Conservation (phyloP, 2,888 invertebrate species). For the Drosophila barbarae region DNA sequence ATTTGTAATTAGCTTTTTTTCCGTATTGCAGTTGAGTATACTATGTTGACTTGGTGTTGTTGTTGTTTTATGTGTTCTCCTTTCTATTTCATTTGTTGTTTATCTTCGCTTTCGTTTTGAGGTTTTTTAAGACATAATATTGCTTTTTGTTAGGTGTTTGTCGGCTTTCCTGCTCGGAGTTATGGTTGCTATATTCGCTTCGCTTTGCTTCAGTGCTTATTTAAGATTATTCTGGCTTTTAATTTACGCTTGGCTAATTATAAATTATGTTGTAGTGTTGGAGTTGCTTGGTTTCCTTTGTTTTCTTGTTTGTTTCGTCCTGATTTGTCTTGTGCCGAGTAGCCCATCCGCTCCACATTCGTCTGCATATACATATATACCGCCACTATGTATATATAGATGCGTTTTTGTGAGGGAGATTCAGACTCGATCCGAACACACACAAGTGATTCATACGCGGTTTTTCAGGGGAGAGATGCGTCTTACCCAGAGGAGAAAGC, state of each 20-base stretch:
- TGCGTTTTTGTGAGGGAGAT: background rate
- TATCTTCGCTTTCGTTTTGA: conserved; percentile 24
- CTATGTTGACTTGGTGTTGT: conserved; percentile 64
- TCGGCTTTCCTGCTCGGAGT: conserved; percentile 1
- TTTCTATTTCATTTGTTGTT: conserved; percentile 32
- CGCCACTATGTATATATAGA: conserved; percentile 4
- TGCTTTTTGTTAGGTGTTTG: conserved; percentile 56
- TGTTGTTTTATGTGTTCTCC: conserved; percentile 14
- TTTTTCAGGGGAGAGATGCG: conserved; percentile 9
- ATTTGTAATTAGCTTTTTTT: conserved; percentile 50
- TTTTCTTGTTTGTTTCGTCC: conserved; percentile 15
- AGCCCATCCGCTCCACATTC: conserved; percentile 2
- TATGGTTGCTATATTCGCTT: conserved; percentile 15
- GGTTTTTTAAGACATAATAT: conserved; percentile 44
- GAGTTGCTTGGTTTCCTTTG: conserved; percentile 6
- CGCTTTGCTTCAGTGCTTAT: conserved; percentile 32
- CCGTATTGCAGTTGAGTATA: conserved; percentile 67
- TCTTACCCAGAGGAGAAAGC: conserved; percentile 17
- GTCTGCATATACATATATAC: background rate
- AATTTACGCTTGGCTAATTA: conserved; percentile 63
- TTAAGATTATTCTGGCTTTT: conserved; percentile 35
- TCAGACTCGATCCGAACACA: conserved; percentile 21
- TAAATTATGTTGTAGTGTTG: conserved; percentile 53
- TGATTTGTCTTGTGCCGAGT: conserved; percentile 26
- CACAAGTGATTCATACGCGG: conserved; percentile 20